Evolutionary conservation across 1,140 invertebrate species (phyloP), one percentile per base, ranked within the genome.

Genomic region (Magallana gigas): DNA sequence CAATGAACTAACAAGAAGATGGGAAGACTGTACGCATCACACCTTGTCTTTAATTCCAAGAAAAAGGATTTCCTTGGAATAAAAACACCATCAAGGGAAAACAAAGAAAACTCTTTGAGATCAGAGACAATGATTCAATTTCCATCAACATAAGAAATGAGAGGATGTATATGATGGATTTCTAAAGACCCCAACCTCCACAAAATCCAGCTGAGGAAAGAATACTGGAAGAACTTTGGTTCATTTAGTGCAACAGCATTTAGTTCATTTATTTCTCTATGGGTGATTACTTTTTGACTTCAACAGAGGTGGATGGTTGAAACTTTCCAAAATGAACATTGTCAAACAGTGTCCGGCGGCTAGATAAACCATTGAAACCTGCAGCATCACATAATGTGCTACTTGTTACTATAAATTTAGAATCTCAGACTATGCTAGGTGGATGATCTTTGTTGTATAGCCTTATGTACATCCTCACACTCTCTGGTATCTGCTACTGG

Each of bases 221-320:
- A n/a, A 68, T 18, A 68, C n/a, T n/a, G 64, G 64, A n/a, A 68
- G 64, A 18, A 68, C n/a, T 68, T 68, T 68, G 23, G 64, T 68
- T 8, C n/a, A 68, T n/a, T 68, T 18, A 18, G 29, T 16, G 64
- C 64, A 68, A 68, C n/a, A 18, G n/a, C 64, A 68, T 68, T 68
- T 1, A 68, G n/a, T 8, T 68, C 64, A 68, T 68, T 68, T 8
- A 1, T 18, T 68, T 18, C 23, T 9, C 64, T 18, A 68, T 68
- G 64, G 8, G 5, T 18, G 23, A 29, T n/a, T 18, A 18, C 8
- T 68, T 68, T 68, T 68, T 18, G 8, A n/a, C 64, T 18, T 68
- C 64, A 18, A 18, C 16, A 18, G 8, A 36, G 36, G 36, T 3
- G 36, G 36, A 1, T 36, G 36, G 36, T 36, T 1, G 1, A 68